phyloP scores from a whole-genome alignment of 2,888 invertebrate genomes.

The Zaprionus lineosus region DNA sequence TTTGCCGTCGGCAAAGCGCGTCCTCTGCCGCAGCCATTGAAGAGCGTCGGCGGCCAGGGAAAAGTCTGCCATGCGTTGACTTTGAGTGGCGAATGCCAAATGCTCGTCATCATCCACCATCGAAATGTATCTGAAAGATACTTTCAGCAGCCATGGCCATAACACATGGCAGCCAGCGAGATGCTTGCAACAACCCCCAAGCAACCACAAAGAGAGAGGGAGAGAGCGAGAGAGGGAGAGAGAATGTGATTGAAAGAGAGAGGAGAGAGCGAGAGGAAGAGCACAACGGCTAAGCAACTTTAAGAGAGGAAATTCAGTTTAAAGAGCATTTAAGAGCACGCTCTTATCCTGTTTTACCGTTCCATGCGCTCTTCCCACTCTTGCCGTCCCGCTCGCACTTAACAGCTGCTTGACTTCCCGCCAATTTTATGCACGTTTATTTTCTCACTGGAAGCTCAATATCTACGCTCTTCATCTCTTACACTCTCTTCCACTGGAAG shows the following conservation, averaged over 20 bases:
- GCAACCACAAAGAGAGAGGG: conserved; percentile 2
- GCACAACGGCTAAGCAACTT: conserved; percentile 43
- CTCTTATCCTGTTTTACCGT: conserved; percentile 62
- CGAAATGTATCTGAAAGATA: conserved; percentile 34
- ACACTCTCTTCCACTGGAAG: conserved; percentile 32
- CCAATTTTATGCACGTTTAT: conserved; percentile 49
- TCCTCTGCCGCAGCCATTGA: conserved; percentile 59
- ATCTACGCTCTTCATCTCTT: not conserved
- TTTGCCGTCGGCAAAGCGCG: conserved; percentile 63
- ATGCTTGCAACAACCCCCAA: conserved; percentile 34
- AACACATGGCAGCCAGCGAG: conserved; percentile 40
- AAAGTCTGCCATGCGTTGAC: conserved; percentile 54
- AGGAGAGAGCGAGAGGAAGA: conserved; percentile 4
- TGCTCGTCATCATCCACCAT: conserved; percentile 56
- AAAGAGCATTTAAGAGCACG: conserved; percentile 31
- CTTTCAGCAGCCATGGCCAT: conserved; percentile 29
- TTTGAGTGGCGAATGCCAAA: conserved; percentile 64
- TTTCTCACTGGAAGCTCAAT: conserved; percentile 47
- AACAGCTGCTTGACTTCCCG: conserved; percentile 66
- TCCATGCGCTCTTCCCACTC: conserved; percentile 43
- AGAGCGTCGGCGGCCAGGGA: conserved; percentile 52
- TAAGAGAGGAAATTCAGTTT: conserved; percentile 33
- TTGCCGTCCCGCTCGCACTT: conserved; percentile 42
- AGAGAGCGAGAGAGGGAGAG: conserved; percentile 2
- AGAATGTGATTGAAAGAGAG: not conserved